phyloP scores from a whole-genome alignment of 2,113 vertebrate genomes.

The Corapipo altera region DNA sequence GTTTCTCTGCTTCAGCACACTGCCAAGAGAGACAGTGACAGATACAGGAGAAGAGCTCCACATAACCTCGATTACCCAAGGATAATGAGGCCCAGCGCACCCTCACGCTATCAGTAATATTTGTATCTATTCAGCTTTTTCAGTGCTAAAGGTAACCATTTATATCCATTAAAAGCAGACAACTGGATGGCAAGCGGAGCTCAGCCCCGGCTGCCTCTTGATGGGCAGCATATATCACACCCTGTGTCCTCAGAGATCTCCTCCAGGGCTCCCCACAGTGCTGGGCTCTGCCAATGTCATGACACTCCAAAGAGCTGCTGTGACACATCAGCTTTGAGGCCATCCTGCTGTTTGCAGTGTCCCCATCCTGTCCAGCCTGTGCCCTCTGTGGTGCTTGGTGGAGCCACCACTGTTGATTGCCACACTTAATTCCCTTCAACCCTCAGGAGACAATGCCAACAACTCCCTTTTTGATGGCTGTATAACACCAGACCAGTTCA shows the following conservation, averaged over 20 bases:
- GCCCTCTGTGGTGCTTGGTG: fast-evolving
- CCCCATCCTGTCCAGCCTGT: not conserved
- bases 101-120: not conserved
- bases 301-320: not conserved
- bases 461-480: not conserved
- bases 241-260: fast-evolving
- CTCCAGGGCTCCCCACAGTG: fast-evolving
- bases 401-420: not conserved
- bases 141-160: constrained; percentile 8
- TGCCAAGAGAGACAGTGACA: constrained; percentile 5
- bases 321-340: not conserved
- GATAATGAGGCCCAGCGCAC: constrained; percentile 44
- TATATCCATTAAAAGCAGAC: constrained; percentile 45
- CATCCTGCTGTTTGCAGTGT: not conserved
- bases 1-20: not conserved
- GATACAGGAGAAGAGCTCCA: constrained; percentile 21
- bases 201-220: not conserved
- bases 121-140: constrained; percentile 62
- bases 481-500: not conserved
- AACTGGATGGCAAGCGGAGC: not conserved
- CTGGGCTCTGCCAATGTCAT: not conserved
- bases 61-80: constrained; percentile 64
- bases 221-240: not conserved
- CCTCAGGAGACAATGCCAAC: not conserved
- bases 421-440: fast-evolving